phyloP scores from a whole-genome alignment of 2,888 invertebrate genomes.

The Pinctada fucata region DNA sequence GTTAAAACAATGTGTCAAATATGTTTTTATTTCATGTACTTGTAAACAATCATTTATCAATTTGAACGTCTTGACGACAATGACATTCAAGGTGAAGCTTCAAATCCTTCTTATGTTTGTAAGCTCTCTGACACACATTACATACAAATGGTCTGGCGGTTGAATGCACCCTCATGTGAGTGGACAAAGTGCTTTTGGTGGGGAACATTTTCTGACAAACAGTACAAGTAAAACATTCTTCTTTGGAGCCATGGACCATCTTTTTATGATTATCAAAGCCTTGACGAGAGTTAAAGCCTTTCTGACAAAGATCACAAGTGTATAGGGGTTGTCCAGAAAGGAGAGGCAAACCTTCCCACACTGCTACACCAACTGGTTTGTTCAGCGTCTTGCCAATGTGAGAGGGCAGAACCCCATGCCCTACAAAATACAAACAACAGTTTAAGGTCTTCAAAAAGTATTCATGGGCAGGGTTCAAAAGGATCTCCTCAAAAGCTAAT shows the following conservation, averaged over 20 bases:
- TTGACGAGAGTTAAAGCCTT: conserved; percentile 27
- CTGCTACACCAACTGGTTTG: no score
- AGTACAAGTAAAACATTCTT: conserved; percentile 20
- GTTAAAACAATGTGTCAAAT: no score
- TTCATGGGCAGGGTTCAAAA: no score
- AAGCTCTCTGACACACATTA: conserved; percentile 19
- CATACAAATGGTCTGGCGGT: conserved; percentile 28
- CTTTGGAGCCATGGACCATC: conserved; percentile 19
- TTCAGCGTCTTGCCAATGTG: no score
- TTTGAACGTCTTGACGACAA: background rate
- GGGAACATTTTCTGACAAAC: conserved; percentile 30
- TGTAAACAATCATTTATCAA: no score
- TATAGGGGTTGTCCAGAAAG: background rate
- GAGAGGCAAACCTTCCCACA: no score
- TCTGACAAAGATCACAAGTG: conserved; percentile 18
- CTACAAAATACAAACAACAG: background rate
- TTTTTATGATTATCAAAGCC: conserved; percentile 27
- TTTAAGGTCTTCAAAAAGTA: no score
- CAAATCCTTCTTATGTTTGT: conserved; percentile 31
- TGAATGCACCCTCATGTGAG: conserved; percentile 23
- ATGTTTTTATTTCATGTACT: no score
- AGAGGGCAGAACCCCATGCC: background rate
- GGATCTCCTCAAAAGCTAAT: no score
- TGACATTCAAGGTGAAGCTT: conserved; percentile 17
- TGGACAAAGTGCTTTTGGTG: conserved; percentile 14